Percentiles rank a stretch among this genome's conserved stretches.
Conservation (phyloP, 2,888 invertebrate genomes). For the Hypsopygia costalis region DNA sequence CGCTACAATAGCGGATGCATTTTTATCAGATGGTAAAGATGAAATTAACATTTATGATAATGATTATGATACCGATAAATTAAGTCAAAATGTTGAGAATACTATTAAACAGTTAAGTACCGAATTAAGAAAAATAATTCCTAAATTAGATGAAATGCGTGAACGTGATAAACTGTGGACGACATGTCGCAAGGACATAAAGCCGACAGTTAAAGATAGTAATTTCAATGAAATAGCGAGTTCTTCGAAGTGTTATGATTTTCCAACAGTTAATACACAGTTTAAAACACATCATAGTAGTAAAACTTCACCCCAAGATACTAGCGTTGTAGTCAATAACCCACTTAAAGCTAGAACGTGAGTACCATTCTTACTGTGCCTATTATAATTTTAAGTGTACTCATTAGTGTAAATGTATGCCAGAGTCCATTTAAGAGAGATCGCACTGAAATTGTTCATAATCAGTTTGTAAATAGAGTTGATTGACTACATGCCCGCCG, state of each 20-base stretch:
- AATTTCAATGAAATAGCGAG: constrained; percentile 62
- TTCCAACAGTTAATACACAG: constrained; percentile 22
- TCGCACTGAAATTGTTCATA: too few species aligned
- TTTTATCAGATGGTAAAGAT: constrained; percentile 81
- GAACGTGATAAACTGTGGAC: constrained; percentile 64
- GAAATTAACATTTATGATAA: constrained; percentile 63
- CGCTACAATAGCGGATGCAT: constrained; percentile 78
- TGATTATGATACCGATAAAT: constrained; percentile 61
- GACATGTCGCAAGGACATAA: constrained; percentile 39
- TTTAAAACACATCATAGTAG: constrained; percentile 23
- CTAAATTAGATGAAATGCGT: constrained; percentile 72
- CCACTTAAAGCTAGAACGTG: constrained; percentile 32
- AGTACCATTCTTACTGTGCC: constrained; percentile 21
- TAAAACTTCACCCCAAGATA: constrained; percentile 17
- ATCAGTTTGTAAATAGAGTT: too few species aligned
- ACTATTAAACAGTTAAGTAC: constrained; percentile 71
- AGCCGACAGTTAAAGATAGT: constrained; percentile 44
- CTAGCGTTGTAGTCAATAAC: constrained; percentile 23
- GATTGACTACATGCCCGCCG: too few species aligned
- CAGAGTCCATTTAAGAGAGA: too few species aligned
- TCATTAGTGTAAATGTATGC: too few species aligned
- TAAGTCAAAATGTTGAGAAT: constrained; percentile 65
- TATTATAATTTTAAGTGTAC: too few species aligned
- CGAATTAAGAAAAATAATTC: constrained; percentile 70
- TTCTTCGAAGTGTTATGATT: constrained; percentile 29